Percentiles rank a stretch among this genome's conserved stretches.
Evolutionary conservation across 2,888 invertebrate species (phyloP).

Genomic region (Tachina grossa): DNA sequence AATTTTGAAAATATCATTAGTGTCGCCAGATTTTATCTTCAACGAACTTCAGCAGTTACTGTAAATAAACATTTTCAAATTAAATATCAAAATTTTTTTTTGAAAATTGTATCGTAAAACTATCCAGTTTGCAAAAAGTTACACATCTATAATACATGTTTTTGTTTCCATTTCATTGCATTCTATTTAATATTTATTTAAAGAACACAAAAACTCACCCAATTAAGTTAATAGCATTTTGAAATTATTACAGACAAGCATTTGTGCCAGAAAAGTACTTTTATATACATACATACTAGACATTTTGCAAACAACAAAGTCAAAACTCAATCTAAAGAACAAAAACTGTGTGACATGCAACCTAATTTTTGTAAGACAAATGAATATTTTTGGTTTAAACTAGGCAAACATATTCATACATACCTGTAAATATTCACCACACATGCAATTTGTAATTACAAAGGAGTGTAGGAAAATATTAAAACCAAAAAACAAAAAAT

Average conservation of each 20-base stretch:
- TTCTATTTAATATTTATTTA: conserved; percentile 16
- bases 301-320: conserved; percentile 30
- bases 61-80: no score
- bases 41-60: no score
- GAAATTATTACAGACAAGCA: conserved; percentile 44
- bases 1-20: no score
- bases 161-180: conserved; percentile 17
- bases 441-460: not conserved
- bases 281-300: not conserved
- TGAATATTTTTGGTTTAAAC: conserved; percentile 8
- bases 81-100: no score
- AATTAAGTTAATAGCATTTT: conserved; percentile 64
- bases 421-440: not conserved
- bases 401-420: not conserved
- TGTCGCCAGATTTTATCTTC: no score
- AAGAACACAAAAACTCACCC: conserved; percentile 32
- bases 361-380: conserved; percentile 51
- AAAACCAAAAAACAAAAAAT: conserved; percentile 2
- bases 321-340: conserved; percentile 17
- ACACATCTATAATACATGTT: not conserved
- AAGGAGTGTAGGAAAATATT: conserved; percentile 25
- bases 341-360: conserved; percentile 51
- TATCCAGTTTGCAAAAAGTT: no score
- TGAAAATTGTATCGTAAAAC: no score
- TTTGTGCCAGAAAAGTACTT: not conserved